Conservation (phyloP, 2,888 invertebrate species). For the Magallana nippona region DNA sequence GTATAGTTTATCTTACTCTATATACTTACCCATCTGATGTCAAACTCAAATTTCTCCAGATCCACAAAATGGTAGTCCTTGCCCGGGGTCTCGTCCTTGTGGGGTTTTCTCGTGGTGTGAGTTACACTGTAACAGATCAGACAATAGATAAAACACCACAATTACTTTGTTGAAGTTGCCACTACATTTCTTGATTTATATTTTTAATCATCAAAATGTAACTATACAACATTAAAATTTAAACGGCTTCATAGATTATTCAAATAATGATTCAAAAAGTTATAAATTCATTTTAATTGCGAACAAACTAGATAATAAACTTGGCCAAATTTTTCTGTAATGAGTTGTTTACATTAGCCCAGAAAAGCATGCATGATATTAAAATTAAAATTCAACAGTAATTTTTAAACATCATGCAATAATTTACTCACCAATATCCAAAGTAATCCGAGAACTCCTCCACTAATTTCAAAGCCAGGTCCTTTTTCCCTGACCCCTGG, state of each 20-base stretch:
- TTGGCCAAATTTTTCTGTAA: too few species aligned
- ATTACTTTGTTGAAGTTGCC: too few species aligned
- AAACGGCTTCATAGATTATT: too few species aligned
- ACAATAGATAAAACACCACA: background rate
- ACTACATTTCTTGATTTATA: too few species aligned
- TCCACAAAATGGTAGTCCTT: conserved; percentile 77
- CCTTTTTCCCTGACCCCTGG: conserved; percentile 78
- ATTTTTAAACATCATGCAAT: background rate
- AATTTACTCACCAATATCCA: conserved; percentile 75
- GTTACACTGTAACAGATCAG: conserved; percentile 67
- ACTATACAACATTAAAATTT: too few species aligned
- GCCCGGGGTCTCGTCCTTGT: conserved; percentile 72
- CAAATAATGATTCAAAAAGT: too few species aligned
- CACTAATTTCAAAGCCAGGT: conserved; percentile 77
- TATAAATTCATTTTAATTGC: background rate
- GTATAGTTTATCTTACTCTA: too few species aligned
- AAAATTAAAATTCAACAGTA: too few species aligned
- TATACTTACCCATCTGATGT: conserved; percentile 74
- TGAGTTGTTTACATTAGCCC: too few species aligned
- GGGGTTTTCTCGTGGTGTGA: conserved; percentile 76
- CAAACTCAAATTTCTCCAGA: conserved; percentile 77
- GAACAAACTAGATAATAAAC: background rate
- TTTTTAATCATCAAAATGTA: too few species aligned
- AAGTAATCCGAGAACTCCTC: conserved; percentile 80
- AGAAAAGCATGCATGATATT: too few species aligned